phyloP scores from a whole-genome alignment of 2,888 invertebrate genomes.

The Hirtodrosophila duncani region DNA sequence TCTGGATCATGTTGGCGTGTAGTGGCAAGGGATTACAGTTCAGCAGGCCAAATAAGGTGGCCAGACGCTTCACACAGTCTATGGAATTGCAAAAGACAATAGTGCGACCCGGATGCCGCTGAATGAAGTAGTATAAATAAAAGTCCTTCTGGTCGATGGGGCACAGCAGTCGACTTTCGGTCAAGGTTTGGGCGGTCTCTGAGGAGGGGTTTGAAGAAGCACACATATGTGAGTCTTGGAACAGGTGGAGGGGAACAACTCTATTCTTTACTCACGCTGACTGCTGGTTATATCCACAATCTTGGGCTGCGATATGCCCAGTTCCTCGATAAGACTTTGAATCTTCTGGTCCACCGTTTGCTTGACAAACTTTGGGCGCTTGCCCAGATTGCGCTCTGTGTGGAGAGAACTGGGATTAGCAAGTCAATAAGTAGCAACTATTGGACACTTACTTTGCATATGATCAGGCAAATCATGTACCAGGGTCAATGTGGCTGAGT shows the following conservation, averaged over 20 bases:
- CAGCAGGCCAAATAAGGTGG: slow-evolving; percentile 84
- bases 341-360: slow-evolving; percentile 87
- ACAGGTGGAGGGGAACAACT: background rate
- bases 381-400: slow-evolving; percentile 72
- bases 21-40: slow-evolving; percentile 87
- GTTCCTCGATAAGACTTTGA: slow-evolving; percentile 85
- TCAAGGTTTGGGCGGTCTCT: slow-evolving; percentile 90
- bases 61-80: slow-evolving; percentile 90
- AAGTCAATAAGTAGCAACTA: background rate
- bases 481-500: slow-evolving; percentile 97
- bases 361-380: slow-evolving; percentile 80
- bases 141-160: slow-evolving; percentile 91
- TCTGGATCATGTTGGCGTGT: slow-evolving; percentile 95
- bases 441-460: slow-evolving; percentile 80
- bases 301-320: slow-evolving; percentile 93
- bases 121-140: slow-evolving; percentile 93
- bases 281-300: slow-evolving; percentile 93
- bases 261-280: slow-evolving; percentile 79
- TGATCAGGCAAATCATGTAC: slow-evolving; percentile 91
- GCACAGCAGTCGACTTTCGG: slow-evolving; percentile 90
- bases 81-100: slow-evolving; percentile 97
- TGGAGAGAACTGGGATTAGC: background rate
- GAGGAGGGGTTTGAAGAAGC: slow-evolving; percentile 6
- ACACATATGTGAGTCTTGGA: background rate
- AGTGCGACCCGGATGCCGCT: slow-evolving; percentile 91